A percentile compares a stretch with the other conserved stretches of the same genome.
These are phyloP conservation scores for Telmatochromis sp. DNA, from an alignment of 2,113 vertebrate species.

Conservation along the genomic window DNA sequence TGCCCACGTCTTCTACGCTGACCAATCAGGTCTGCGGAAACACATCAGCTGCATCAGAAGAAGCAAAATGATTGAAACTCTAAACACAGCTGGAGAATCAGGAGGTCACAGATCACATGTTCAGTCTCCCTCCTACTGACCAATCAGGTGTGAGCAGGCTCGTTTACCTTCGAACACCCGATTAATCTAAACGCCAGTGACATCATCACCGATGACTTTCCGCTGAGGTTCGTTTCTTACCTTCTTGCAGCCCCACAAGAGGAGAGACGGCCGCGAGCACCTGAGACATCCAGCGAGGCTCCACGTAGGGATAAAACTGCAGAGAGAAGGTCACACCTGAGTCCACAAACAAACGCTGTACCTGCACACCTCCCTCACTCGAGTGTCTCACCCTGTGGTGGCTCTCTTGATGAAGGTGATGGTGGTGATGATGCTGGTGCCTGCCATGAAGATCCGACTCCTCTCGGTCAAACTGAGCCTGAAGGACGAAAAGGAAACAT, in stretches of 20 bases:
- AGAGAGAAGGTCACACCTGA: background rate
- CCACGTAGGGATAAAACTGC: conserved; percentile 37
- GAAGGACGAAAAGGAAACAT: background rate
- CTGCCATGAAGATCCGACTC: background rate
- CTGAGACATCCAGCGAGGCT: conserved; percentile 56
- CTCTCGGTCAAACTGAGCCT: conserved; percentile 71
- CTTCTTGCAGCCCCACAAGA: background rate
- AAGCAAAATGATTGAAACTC: background rate
- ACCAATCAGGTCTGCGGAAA: conserved; percentile 15
- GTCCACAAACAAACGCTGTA: background rate
- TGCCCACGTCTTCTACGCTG: background rate
- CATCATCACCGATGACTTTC: accelerated
- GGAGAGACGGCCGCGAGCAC: conserved; percentile 33
- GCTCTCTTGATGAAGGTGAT: conserved; percentile 5
- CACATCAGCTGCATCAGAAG: background rate
- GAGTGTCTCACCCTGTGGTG: conserved; percentile 11
- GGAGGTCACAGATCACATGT: background rate
- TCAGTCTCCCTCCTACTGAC: background rate
- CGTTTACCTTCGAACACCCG: background rate
- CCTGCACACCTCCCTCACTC: background rate
- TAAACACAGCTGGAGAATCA: background rate
- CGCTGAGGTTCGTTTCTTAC: background rate
- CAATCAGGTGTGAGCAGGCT: background rate
- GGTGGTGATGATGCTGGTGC: background rate
- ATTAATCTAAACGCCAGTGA: background rate